Percentiles rank a stretch among this genome's conserved stretches.
Conservation (phyloP, 2,113 vertebrate species). For the Saguinus midas region DNA sequence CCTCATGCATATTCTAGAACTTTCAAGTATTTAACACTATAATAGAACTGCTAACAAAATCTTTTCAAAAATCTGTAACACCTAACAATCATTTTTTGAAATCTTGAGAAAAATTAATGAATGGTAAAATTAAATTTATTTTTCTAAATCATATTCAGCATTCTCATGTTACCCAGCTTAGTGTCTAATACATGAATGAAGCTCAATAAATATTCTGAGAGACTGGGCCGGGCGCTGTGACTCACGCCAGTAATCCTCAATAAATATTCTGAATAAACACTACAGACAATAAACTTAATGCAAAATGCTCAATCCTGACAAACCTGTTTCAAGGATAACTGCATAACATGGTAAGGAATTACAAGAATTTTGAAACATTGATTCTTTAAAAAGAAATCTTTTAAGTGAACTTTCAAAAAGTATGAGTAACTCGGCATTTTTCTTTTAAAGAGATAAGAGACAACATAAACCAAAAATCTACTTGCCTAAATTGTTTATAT, state of each 20-base stretch:
- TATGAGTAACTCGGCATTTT: conserved; percentile 33
- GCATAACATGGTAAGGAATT: not conserved
- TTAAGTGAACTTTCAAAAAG: conserved; percentile 42
- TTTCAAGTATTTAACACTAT: conserved; percentile 15
- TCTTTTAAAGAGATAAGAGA: conserved; percentile 18
- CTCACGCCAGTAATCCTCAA: not conserved
- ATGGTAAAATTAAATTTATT: not conserved
- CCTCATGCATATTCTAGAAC: not conserved
- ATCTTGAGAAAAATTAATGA: not conserved
- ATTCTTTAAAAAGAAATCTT: conserved; percentile 14
- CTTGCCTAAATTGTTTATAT: not conserved
- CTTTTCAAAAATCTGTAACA: not conserved
- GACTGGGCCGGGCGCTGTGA: too few species aligned
- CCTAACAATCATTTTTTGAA: not conserved
- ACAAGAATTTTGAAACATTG: not conserved
- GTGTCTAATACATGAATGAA: not conserved
- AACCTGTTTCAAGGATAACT: conserved; percentile 24
- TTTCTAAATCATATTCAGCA: conserved; percentile 35
- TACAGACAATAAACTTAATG: not conserved
- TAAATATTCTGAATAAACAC: conserved; percentile 18
- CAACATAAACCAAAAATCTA: conserved; percentile 13
- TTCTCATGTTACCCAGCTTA: not conserved
- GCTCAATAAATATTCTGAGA: conserved; percentile 1
- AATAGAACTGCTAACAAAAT: not conserved
- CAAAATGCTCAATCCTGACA: not conserved